Evolutionary conservation across 2,888 invertebrate genomes (phyloP).

Genomic region (Stenodema calcarata): DNA sequence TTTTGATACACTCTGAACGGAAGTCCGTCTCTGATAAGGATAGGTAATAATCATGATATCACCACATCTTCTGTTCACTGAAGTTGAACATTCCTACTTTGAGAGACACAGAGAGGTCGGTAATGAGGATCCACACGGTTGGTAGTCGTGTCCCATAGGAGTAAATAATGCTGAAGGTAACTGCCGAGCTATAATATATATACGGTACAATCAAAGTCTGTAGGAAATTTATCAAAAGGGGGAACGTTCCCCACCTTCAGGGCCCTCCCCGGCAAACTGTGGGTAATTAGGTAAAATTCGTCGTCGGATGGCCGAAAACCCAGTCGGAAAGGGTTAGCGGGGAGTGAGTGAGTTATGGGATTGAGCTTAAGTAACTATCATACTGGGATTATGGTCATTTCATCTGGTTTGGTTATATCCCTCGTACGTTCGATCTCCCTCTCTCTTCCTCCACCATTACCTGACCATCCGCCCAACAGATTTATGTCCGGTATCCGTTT

Average conservation of each 20-base stretch:
- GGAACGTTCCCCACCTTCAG: neutral
- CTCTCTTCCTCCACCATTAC: neutral
- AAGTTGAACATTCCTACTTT: too few species aligned
- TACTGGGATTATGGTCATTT: conserved; percentile 51
- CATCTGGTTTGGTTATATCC: conserved; percentile 29
- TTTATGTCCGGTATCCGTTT: conserved; percentile 19
- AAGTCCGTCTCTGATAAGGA: too few species aligned
- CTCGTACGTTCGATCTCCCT: neutral
- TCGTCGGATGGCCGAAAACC: neutral
- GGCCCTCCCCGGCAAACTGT: neutral
- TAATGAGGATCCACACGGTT: too few species aligned
- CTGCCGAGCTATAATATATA: neutral
- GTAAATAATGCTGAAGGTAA: neutral
- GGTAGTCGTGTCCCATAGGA: neutral
- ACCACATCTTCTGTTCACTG: too few species aligned
- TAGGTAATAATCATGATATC: too few species aligned
- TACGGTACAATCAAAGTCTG: conserved; percentile 30
- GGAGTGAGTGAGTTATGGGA: conserved; percentile 33
- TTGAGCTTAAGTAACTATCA: conserved; percentile 51
- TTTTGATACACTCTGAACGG: too few species aligned
- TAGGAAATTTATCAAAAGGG: conserved; percentile 31
- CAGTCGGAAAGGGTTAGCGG: neutral
- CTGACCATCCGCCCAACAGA: conserved; percentile 13
- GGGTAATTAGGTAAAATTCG: conserved; percentile 42
- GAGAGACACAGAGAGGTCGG: too few species aligned